Evolutionary conservation across 1,140 invertebrate genomes (phyloP), one percentile per base, ranked within the genome.

Genomic region (Matsumurasca onukii): DNA sequence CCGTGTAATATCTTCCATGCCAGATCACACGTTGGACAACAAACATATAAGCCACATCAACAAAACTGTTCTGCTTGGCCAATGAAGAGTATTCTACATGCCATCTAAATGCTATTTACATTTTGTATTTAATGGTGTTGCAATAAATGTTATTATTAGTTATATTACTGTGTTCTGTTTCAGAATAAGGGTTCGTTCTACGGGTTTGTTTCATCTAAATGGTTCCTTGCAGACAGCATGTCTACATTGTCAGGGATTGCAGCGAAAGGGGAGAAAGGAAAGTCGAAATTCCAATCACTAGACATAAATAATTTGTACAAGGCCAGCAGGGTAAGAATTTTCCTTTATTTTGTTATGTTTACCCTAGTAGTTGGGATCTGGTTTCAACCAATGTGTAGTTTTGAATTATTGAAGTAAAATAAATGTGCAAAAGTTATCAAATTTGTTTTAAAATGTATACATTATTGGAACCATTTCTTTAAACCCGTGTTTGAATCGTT

Each of bases 271-370:
- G 92, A 94, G 90, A 93, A 93, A 90, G 88, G 89, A 86, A 96
- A 95, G 88, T 88, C 89, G 81, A 97, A 95, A 87, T 98, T 89
- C 86, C 92, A 94, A 83, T 91, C 94, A 80, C 88, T 97, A 84
- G 94, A 98, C 86, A 97, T 98, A 87, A 98, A 98, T 91, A 95
- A 86, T 86, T 88, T 97, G 80, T 97, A 96, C 82, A 93, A 92
- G 84, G 90, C 87, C 80, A 91, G 86, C 80, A 87, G 87, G 84
- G 89, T 91, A 22, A 57, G 30, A 64, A 49, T 69, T 9, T 0
- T 49, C 66, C 13, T 0, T 39, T 57, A 30, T 22, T 63, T 55
- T 55, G 17, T 55, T 39, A 24, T 59, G 24, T 59, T 48, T 51
- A 31, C 1, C 31, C 3, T 29, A 64, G 12, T 15, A 1, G 0